These are phyloP conservation scores for Burhinus oedicnemus DNA, from an alignment of 2,113 vertebrate genomes.

Conservation along the genomic window DNA sequence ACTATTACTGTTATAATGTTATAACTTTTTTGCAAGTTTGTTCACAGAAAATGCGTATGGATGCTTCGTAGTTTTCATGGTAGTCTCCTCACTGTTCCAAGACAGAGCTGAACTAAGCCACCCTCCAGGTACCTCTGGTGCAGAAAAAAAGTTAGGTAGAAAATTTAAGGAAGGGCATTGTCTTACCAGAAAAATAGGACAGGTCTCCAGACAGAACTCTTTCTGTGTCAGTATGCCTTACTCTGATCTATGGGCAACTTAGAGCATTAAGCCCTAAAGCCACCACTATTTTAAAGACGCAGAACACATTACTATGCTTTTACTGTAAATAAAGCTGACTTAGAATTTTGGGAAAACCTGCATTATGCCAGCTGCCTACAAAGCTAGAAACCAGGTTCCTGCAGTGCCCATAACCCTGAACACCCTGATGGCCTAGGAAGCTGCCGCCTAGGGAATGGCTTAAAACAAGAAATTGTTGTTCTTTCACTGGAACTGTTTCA, in stretches of 20 bases:
- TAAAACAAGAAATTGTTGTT: not conserved
- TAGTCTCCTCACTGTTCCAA: not conserved
- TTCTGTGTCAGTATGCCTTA: not conserved
- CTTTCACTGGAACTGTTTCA: not conserved
- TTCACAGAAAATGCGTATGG: rapidly evolving
- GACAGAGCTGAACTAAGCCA: not conserved
- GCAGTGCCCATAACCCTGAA: not conserved
- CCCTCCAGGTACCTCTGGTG: not conserved
- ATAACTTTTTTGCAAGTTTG: not conserved
- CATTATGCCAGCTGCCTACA: not conserved
- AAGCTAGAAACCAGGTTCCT: not conserved
- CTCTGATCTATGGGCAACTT: not conserved
- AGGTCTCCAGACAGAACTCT: not conserved
- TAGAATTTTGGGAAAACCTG: not conserved
- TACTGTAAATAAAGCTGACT: not conserved
- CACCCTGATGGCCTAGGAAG: not conserved
- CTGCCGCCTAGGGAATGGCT: not conserved
- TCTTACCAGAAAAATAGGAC: not conserved
- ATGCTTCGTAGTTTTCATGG: not conserved
- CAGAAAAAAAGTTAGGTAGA: not conserved
- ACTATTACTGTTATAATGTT: not conserved
- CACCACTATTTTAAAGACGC: not conserved
- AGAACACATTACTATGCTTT: not conserved
- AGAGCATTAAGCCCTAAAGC: not conserved
- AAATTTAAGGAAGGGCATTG: not conserved